phyloP scores from a whole-genome alignment of 2,888 invertebrate genomes.

The Papilio demoleus region DNA sequence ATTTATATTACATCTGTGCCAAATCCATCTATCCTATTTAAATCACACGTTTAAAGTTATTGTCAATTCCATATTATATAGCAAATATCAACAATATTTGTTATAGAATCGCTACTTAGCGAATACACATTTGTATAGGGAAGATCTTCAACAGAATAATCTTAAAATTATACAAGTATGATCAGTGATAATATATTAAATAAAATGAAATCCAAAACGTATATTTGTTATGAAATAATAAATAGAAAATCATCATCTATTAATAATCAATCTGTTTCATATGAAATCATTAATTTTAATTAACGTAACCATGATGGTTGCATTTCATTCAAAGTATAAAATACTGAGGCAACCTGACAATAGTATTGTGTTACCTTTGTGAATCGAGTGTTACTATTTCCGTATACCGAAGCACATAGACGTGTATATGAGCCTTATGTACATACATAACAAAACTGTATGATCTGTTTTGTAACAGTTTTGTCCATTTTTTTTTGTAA shows the following conservation, averaged over 20 bases:
- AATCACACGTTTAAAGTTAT: too few relatives aligned
- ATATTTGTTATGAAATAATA: background rate
- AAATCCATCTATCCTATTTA: too few relatives aligned
- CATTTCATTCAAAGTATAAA: background rate
- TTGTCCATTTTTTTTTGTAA: background rate
- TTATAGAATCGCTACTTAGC: too few relatives aligned
- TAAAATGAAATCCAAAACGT: background rate
- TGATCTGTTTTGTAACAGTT: background rate
- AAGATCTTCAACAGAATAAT: too few relatives aligned
- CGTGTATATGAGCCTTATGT: background rate
- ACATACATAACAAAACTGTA: background rate
- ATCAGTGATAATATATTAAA: too few relatives aligned
- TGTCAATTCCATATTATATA: too few relatives aligned
- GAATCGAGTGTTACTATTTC: background rate
- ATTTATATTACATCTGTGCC: too few relatives aligned
- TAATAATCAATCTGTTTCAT: background rate
- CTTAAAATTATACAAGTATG: too few relatives aligned
- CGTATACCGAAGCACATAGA: conserved; percentile 4
- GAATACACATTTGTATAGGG: too few relatives aligned
- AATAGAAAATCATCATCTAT: background rate
- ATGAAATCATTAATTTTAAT: background rate
- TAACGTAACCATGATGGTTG: background rate
- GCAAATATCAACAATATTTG: too few relatives aligned
- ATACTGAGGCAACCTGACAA: conserved; percentile 5
- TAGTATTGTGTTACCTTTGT: conserved; percentile 4